A percentile compares a stretch with the other conserved stretches of the same genome.
Evolutionary conservation across 2,888 invertebrate genomes (phyloP).

Genomic region (Brachynemurus nebulosus): DNA sequence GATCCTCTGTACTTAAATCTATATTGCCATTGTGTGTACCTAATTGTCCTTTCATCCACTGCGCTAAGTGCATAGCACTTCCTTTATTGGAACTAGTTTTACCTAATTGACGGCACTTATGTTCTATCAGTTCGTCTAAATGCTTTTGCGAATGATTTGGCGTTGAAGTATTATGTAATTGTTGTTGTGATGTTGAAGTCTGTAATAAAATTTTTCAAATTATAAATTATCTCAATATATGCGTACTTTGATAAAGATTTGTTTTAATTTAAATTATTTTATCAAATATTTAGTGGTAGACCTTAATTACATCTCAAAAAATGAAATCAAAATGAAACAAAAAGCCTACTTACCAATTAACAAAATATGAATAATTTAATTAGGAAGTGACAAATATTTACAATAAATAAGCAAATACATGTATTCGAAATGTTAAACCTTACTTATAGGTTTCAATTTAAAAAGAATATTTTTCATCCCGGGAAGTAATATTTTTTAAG

Average conservation of each 20-base stretch:
- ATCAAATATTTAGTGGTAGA: no score
- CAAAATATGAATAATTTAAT: no score
- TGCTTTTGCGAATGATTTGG: slow-evolving; percentile 31
- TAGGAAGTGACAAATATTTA: no score
- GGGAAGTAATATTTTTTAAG: no score
- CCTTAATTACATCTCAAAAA: no score
- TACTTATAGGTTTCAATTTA: no score
- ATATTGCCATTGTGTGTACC: slow-evolving; percentile 27
- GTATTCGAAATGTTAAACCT: no score
- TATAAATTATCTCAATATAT: not conserved
- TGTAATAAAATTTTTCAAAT: not conserved
- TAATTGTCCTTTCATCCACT: slow-evolving; percentile 68
- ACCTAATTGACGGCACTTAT: slow-evolving; percentile 46
- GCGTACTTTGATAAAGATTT: not conserved
- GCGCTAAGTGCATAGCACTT: slow-evolving; percentile 58
- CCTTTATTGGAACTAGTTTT: slow-evolving; percentile 50
- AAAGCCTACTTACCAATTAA: no score
- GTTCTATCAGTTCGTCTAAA: slow-evolving; percentile 45
- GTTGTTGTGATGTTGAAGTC: not conserved
- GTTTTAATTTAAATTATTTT: no score
- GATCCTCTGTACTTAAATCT: slow-evolving; percentile 30
- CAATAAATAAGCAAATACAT: no score
- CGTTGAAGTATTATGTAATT: slow-evolving; percentile 21
- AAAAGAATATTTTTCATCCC: no score
- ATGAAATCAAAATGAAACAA: no score